Conservation (phyloP, 2,888 invertebrate species). For the Sinotaia quadrata region DNA sequence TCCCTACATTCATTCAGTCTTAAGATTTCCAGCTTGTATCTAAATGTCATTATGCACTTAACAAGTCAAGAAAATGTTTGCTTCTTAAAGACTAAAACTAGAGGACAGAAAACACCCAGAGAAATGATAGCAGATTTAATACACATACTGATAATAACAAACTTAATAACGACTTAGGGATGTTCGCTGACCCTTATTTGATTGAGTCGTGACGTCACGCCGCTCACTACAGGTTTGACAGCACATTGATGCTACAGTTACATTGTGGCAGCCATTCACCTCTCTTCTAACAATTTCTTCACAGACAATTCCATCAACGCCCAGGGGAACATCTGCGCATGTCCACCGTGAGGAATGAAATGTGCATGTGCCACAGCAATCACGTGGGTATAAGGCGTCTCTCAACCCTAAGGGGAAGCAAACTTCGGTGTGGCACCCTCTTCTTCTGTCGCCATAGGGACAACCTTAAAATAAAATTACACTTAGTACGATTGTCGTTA, state of each 20-base stretch:
- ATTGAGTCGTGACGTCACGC: not conserved
- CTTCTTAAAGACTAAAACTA: too few relatives aligned
- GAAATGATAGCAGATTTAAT: too few relatives aligned
- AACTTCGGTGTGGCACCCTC: not conserved
- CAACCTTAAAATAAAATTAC: too few relatives aligned
- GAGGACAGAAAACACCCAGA: too few relatives aligned
- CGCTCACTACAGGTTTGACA: slow-evolving; percentile 4
- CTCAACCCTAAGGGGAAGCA: not conserved
- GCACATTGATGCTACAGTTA: slow-evolving; percentile 19
- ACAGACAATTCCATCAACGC: slow-evolving; percentile 11
- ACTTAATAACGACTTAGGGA: too few relatives aligned
- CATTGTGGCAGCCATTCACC: slow-evolving; percentile 25
- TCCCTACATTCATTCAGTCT: too few relatives aligned
- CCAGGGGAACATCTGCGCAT: slow-evolving; percentile 7
- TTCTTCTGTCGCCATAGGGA: slow-evolving; percentile 5
- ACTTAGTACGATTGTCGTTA: too few relatives aligned
- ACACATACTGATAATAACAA: too few relatives aligned
- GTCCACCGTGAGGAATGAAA: slow-evolving; percentile 8
- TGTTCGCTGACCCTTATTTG: not conserved
- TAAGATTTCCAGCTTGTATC: too few relatives aligned
- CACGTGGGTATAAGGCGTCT: slow-evolving; percentile 12
- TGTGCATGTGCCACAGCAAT: slow-evolving; percentile 22
- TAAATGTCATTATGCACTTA: too few relatives aligned
- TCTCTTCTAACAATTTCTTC: not conserved
- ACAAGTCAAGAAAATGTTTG: too few relatives aligned